Evolutionary conservation across 2,797 vertebrate species (phyloP).

Genomic region (Bucorvus abyssinicus): DNA sequence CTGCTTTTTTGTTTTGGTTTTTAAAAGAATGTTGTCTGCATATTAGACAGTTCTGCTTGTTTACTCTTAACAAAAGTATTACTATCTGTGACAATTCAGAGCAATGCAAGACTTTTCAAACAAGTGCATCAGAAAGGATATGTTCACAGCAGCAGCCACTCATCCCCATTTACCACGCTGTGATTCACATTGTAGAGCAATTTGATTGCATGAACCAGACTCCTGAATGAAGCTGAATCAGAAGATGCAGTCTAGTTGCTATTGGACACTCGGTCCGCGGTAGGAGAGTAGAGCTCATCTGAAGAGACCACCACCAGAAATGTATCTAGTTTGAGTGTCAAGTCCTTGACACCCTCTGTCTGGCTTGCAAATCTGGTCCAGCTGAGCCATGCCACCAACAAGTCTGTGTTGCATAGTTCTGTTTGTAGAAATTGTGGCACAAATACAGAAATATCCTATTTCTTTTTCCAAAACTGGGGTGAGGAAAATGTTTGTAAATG

Average conservation of each 20-base stretch:
- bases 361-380: not conserved
- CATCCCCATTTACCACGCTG: not conserved
- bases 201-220: not conserved
- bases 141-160: not conserved
- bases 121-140: not conserved
- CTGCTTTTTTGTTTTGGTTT: not conserved
- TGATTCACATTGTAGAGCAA: not conserved
- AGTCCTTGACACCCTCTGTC: constrained; percentile 16
- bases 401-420: not conserved
- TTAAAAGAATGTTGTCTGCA: not conserved
- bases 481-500: not conserved
- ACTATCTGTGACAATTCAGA: not conserved
- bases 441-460: not conserved
- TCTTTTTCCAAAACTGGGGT: not conserved
- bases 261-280: not conserved
- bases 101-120: not conserved
- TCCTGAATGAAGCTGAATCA: constrained; percentile 6
- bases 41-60: not conserved
- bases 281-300: not conserved
- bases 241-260: not conserved
- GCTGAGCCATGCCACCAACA: not conserved
- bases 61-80: not conserved
- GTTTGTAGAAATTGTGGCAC: not conserved
- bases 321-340: not conserved
- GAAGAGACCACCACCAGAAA: not conserved